Percentiles rank a stretch among this genome's conserved stretches.
These are phyloP conservation scores for Apostichopus parvimensis DNA, from an alignment of 35 echinoderm and acorn worm species.

Conservation along the genomic window DNA sequence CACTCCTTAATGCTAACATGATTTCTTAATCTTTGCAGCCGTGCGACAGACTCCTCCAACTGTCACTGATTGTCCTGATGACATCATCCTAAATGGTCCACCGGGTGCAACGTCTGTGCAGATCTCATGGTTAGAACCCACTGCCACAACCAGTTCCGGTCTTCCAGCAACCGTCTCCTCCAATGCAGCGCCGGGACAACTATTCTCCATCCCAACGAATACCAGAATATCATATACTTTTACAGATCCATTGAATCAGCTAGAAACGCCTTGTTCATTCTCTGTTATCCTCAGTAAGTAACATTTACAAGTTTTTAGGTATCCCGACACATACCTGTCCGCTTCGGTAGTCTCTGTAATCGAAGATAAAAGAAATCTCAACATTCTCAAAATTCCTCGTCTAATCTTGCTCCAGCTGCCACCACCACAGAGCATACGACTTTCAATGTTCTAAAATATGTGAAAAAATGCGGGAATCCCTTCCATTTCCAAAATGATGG, in stretches of 20 bases:
- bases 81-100: constrained; percentile 20
- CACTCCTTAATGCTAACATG: background rate
- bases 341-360: too few relatives aligned
- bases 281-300: constrained; percentile 30
- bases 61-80: background rate
- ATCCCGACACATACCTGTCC: background rate
- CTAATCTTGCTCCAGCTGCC: too few relatives aligned
- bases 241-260: constrained; percentile 18
- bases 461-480: too few relatives aligned
- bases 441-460: too few relatives aligned
- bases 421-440: too few relatives aligned
- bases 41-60: constrained; percentile 13
- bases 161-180: constrained; percentile 10
- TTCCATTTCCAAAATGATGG: too few relatives aligned
- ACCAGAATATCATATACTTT: constrained; percentile 22
- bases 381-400: background rate
- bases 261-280: constrained; percentile 25
- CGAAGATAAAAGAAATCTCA: background rate
- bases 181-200: background rate
- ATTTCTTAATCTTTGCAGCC: background rate
- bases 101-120: background rate
- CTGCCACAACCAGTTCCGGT: constrained; percentile 36
- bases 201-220: constrained; percentile 29
- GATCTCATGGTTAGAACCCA: constrained; percentile 10
- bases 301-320: background rate